Percentiles rank a stretch among this genome's conserved stretches.
These are phyloP conservation scores for Chlamydotis undulata DNA, from an alignment of 2,113 vertebrate genomes.

Conservation along the genomic window DNA sequence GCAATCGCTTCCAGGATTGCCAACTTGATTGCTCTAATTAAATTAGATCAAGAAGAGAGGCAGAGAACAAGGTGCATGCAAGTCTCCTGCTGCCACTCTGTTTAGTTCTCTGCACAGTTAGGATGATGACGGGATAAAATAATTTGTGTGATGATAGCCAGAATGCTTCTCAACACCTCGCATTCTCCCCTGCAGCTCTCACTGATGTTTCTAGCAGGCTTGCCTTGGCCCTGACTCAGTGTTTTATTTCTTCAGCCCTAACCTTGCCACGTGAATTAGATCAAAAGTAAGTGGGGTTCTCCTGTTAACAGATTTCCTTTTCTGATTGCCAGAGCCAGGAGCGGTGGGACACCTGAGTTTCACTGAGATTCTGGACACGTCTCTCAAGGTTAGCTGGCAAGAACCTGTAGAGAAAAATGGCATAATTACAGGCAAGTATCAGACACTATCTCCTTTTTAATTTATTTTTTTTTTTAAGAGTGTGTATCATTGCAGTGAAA, in stretches of 20 bases:
- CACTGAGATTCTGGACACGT: constrained; percentile 95
- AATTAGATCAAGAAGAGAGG: neutral
- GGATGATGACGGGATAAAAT: neutral
- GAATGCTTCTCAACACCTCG: neutral
- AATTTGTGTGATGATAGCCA: neutral
- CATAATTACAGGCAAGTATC: constrained; percentile 84
- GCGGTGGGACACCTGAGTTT: constrained; percentile 91
- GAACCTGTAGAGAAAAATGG: constrained; percentile 94
- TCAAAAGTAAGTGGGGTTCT: neutral
- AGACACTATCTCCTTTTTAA: neutral
- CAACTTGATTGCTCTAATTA: neutral
- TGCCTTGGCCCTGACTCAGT: neutral
- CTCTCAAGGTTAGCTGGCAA: constrained; percentile 94
- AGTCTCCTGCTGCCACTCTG: neutral
- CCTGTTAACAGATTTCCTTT: constrained; percentile 35
- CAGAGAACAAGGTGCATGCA: neutral
- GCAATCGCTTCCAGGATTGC: neutral
- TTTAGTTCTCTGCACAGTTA: neutral
- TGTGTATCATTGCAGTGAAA: neutral
- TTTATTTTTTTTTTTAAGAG: too few relatives aligned
- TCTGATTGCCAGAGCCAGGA: constrained; percentile 83
- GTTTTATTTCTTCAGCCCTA: neutral
- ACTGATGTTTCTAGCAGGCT: neutral
- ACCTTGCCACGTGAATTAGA: neutral
- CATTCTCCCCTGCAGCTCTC: neutral